Evolutionary conservation across 1,140 invertebrate genomes (phyloP).

Genomic region (Maniola jurtina): DNA sequence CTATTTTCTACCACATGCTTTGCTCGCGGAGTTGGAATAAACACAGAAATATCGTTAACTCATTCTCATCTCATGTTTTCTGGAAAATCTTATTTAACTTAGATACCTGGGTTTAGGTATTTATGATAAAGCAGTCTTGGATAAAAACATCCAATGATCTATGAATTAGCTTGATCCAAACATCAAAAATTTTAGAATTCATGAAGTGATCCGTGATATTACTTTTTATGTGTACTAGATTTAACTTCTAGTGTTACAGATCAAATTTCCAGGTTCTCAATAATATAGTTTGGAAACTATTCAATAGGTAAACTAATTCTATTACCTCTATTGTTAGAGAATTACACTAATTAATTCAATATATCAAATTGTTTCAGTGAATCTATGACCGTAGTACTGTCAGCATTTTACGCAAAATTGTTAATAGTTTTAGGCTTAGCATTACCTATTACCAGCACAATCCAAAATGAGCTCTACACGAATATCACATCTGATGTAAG

Average conservation of each 20-base stretch:
- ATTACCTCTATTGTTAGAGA: slow-evolving; percentile 33
- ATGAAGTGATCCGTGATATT: too few species aligned
- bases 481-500: slow-evolving; percentile 68
- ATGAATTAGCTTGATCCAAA: too few species aligned
- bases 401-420: slow-evolving; percentile 74
- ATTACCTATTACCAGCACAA: slow-evolving; percentile 69
- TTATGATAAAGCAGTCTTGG: too few species aligned
- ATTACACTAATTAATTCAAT: slow-evolving; percentile 58
- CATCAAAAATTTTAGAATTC: too few species aligned
- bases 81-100: too few species aligned
- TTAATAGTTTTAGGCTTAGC: slow-evolving; percentile 74
- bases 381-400: slow-evolving; percentile 75
- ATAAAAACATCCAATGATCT: too few species aligned
- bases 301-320: slow-evolving; percentile 8
- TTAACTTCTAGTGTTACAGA: too few species aligned
- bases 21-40: neutral
- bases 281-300: neutral
- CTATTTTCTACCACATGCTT: neutral
- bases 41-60: too few species aligned
- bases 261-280: too few species aligned
- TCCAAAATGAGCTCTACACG: slow-evolving; percentile 67
- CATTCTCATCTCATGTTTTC: too few species aligned
- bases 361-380: slow-evolving; percentile 71
- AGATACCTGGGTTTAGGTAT: too few species aligned
- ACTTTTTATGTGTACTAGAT: too few species aligned